Evolutionary conservation across 2,113 vertebrate species (phyloP).

Genomic region (Dicaeum eximium): DNA sequence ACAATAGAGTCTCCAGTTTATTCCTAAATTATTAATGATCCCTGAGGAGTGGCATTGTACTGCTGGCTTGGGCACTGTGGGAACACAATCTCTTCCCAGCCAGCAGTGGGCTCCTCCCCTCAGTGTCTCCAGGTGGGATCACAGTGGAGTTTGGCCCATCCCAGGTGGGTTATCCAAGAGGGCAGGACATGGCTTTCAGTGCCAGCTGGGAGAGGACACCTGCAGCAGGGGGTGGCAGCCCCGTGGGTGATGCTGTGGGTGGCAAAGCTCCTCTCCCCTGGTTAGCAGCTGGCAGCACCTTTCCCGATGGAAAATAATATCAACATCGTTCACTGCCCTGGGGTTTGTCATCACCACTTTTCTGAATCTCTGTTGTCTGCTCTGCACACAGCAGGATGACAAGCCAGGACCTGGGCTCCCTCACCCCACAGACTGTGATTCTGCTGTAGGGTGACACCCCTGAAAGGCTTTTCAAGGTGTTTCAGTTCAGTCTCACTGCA

Average conservation of each 20-base stretch:
- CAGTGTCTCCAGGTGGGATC: not conserved
- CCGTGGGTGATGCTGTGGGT: not conserved
- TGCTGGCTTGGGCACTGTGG: not conserved
- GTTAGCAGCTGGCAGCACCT: not conserved
- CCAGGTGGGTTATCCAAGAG: rapidly evolving
- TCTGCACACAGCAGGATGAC: not conserved
- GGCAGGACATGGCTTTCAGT: not conserved
- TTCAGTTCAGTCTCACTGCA: not conserved
- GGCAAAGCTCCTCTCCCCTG: not conserved
- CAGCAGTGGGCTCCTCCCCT: not conserved
- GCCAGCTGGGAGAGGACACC: not conserved
- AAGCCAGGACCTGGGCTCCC: not conserved
- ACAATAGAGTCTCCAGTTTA: slow-evolving; percentile 7
- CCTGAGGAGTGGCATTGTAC: not conserved
- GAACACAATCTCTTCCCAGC: not conserved
- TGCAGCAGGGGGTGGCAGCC: not conserved
- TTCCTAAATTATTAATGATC: slow-evolving; percentile 31
- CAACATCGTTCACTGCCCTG: rapidly evolving
- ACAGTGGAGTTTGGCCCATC: not conserved
- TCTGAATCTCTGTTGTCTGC: not conserved
- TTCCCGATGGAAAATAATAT: rapidly evolving
- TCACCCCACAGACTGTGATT: not conserved
- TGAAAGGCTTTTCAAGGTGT: not conserved
- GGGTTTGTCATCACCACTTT: not conserved
- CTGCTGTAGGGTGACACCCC: not conserved